These are phyloP conservation scores for Coryphaenoides rupestris DNA, from an alignment of 2,113 vertebrate species.

Conservation along the genomic window DNA sequence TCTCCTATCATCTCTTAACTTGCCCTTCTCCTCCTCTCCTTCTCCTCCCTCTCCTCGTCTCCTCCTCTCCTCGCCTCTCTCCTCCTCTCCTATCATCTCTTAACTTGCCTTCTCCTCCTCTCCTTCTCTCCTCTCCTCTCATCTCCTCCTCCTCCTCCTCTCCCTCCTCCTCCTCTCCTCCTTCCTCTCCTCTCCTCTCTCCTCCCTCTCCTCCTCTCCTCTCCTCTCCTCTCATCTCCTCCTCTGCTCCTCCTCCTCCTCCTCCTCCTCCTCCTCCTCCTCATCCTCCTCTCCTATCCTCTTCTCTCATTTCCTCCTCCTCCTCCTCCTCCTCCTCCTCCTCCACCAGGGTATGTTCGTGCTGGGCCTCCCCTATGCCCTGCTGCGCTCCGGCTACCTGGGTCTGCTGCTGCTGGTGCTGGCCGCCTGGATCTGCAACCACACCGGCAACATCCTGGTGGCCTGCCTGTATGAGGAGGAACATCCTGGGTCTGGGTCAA, in stretches of 20 bases:
- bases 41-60: conserved; percentile 43
- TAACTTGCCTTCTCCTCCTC: neutral
- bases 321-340: neutral
- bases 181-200: conserved; percentile 34
- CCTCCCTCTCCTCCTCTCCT: conserved; percentile 8
- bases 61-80: conserved; percentile 14
- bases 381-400: conserved; percentile 74
- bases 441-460: conserved; percentile 78
- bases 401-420: conserved; percentile 72
- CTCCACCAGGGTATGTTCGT: conserved; percentile 75
- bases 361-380: conserved; percentile 72
- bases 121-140: conserved; percentile 2
- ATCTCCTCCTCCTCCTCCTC: conserved; percentile 8
- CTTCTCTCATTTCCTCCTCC: too few relatives aligned
- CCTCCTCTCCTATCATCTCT: too few relatives aligned
- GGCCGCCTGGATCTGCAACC: conserved; percentile 73
- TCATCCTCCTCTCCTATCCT: conserved; percentile 23
- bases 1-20: neutral
- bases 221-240: neutral
- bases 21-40: conserved; percentile 22
- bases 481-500: conserved; percentile 29
- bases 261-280: conserved; percentile 41
- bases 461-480: conserved; percentile 76
- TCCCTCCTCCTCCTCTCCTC: neutral
- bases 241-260: conserved; percentile 3